Percentiles rank a stretch among this genome's conserved stretches.
These are phyloP conservation scores for Acleris holmiana DNA, from an alignment of 2,888 invertebrate genomes.

Conservation along the genomic window DNA sequence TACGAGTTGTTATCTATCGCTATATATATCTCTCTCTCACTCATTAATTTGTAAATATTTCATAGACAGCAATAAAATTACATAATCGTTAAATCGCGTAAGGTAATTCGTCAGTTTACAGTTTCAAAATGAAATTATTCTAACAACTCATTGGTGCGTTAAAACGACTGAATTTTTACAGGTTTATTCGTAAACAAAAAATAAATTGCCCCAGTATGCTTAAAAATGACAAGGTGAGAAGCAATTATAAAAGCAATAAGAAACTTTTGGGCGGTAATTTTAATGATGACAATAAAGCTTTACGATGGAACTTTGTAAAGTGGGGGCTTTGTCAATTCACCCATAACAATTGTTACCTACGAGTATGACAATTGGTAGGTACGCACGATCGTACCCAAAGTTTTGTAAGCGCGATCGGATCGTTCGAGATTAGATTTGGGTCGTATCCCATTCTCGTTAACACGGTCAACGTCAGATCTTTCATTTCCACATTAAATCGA, in stretches of 20 bases:
- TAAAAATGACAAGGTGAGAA: conserved; percentile 47
- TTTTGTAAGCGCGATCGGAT: conserved; percentile 21
- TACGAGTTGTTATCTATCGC: too few species aligned
- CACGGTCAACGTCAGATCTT: background rate
- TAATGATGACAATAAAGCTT: conserved; percentile 48
- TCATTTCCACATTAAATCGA: too few species aligned
- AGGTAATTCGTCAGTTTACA: too few species aligned
- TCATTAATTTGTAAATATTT: too few species aligned
- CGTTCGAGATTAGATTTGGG: conserved; percentile 17
- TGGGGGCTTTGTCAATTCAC: conserved; percentile 43
- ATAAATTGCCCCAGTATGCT: background rate
- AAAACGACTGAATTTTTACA: background rate
- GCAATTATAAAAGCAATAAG: conserved; percentile 54
- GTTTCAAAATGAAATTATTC: too few species aligned
- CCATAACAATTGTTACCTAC: conserved; percentile 33
- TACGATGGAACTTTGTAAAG: conserved; percentile 42
- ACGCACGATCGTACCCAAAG: conserved; percentile 21
- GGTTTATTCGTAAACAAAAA: background rate
- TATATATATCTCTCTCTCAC: too few species aligned
- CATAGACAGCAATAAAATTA: too few species aligned
- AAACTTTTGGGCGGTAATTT: conserved; percentile 45
- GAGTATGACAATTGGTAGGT: conserved; percentile 25
- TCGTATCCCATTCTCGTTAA: conserved; percentile 4
- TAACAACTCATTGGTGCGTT: too few species aligned
- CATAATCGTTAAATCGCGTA: too few species aligned